phyloP scores from a whole-genome alignment of 35 echinoderm and acorn worm species.

The Holothuria glaberrima region DNA sequence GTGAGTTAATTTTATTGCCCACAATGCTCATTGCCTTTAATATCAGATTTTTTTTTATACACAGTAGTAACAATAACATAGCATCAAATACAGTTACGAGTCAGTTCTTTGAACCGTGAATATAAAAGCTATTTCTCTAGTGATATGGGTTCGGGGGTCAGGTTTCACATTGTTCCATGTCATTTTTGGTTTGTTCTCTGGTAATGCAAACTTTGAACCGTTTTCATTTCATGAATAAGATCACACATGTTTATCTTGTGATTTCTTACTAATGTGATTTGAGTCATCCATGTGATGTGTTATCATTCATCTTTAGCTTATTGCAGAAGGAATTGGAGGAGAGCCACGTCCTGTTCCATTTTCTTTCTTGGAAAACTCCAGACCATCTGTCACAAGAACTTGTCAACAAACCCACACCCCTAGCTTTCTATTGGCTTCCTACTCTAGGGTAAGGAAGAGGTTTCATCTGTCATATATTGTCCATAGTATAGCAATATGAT shows the following conservation, averaged over 20 bases:
- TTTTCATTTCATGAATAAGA: too few species aligned
- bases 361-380: slow-evolving; percentile 37
- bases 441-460: slow-evolving; percentile 72
- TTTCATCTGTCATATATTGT: neutral
- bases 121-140: too few species aligned
- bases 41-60: too few species aligned
- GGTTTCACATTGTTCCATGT: too few species aligned
- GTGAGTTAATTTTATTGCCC: neutral
- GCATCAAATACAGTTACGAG: too few species aligned
- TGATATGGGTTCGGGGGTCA: too few species aligned
- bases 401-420: slow-evolving; percentile 72
- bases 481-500: neutral
- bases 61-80: too few species aligned
- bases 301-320: neutral
- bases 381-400: slow-evolving; percentile 46
- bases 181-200: too few species aligned
- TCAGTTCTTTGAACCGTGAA: too few species aligned
- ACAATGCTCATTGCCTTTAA: neutral
- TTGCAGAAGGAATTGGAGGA: neutral
- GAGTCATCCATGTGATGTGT: neutral
- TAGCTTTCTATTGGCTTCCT: slow-evolving; percentile 58
- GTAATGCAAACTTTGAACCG: too few species aligned
- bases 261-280: too few species aligned
- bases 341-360: slow-evolving; percentile 12
- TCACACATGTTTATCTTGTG: too few species aligned